A percentile compares a stretch with the other conserved stretches of the same genome.
These are phyloP conservation scores for Oxyruncus cristatus DNA, from an alignment of 2,113 vertebrate genomes.

Conservation along the genomic window DNA sequence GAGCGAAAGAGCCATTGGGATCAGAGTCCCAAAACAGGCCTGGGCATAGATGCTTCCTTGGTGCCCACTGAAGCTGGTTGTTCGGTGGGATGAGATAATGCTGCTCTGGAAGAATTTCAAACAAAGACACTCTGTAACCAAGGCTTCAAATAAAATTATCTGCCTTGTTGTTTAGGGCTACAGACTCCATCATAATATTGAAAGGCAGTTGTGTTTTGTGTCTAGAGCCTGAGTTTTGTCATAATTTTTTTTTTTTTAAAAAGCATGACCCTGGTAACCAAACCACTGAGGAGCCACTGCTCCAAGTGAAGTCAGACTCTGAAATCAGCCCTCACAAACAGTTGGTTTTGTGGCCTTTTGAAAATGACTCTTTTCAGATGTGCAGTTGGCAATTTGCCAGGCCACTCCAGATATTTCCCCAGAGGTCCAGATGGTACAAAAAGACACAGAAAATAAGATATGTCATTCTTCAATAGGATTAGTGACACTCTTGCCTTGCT, in stretches of 20 bases:
- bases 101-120: not conserved
- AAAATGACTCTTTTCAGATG: constrained; percentile 57
- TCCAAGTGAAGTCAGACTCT: constrained; percentile 53
- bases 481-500: not conserved
- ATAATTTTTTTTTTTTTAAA: not conserved
- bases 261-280: not conserved
- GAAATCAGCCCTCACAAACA: constrained; percentile 54
- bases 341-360: constrained; percentile 40
- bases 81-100: constrained; percentile 3
- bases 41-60: not conserved
- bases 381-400: not conserved
- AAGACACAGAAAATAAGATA: constrained; percentile 51
- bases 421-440: constrained; percentile 51
- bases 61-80: not conserved
- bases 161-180: constrained; percentile 15
- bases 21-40: not conserved
- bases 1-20: not conserved
- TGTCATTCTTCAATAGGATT: constrained; percentile 25
- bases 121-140: constrained; percentile 41
- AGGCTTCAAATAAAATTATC: constrained; percentile 35
- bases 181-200: constrained; percentile 1
- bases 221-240: constrained; percentile 8
- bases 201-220: constrained; percentile 43
- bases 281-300: not conserved
- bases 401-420: constrained; percentile 22